Conservation (phyloP, 2,113 vertebrate species). For the Takifugu flavidus region DNA sequence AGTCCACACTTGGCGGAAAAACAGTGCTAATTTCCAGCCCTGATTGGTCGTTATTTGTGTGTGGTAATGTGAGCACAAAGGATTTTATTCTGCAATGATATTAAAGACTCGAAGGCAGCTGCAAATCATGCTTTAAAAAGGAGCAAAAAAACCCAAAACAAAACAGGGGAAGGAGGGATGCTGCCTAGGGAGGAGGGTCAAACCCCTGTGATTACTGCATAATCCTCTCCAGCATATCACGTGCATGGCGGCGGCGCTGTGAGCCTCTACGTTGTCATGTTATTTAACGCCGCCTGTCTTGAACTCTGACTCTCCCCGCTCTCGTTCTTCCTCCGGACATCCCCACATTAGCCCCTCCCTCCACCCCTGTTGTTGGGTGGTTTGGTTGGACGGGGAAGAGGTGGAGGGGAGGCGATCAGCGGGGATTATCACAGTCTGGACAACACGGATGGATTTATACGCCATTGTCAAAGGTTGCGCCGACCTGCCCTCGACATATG, state of each 20-base stretch:
- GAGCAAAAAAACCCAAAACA: too few species aligned
- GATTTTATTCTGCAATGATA: constrained; percentile 20
- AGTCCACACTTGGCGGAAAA: constrained; percentile 10
- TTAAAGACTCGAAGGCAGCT: constrained; percentile 7
- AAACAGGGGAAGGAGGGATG: constrained; percentile 34
- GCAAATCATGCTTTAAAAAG: not conserved
- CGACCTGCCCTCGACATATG: constrained; percentile 56
- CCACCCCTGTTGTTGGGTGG: constrained; percentile 37
- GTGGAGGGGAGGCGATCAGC: constrained; percentile 51
- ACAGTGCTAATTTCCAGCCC: constrained; percentile 22
- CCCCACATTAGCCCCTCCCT: constrained; percentile 18
- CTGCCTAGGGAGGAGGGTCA: constrained; percentile 59
- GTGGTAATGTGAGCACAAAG: constrained; percentile 16
- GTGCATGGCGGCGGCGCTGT: constrained; percentile 58
- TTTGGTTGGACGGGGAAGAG: constrained; percentile 15
- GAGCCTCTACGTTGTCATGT: constrained; percentile 53
- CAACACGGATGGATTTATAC: constrained; percentile 58
- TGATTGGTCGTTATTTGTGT: constrained; percentile 15
- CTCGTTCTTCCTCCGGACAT: not conserved
- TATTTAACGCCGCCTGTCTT: constrained; percentile 5
- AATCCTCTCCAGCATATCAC: constrained; percentile 70
- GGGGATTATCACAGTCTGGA: constrained; percentile 68
- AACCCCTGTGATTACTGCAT: constrained; percentile 67
- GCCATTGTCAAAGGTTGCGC: constrained; percentile 44
- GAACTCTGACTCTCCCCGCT: constrained; percentile 21